phyloP scores from a whole-genome alignment of 1,140 invertebrate species.

The Myzus persicae region DNA sequence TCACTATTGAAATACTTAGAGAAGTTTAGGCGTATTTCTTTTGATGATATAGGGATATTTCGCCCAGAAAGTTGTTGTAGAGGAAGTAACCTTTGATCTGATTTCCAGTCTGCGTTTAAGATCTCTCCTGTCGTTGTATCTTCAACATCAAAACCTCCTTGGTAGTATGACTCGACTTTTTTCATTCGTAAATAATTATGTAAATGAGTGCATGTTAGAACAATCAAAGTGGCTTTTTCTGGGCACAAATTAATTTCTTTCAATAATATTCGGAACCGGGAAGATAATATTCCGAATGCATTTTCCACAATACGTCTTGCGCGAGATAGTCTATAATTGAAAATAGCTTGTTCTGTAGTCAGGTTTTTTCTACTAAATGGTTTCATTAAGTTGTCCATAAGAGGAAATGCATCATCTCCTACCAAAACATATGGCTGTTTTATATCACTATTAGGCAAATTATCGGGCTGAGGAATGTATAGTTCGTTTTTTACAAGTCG shows the following conservation, averaged over 20 bases:
- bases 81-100: not conserved
- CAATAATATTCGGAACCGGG: conserved; percentile 59
- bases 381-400: conserved; percentile 48
- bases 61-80: conserved; percentile 8
- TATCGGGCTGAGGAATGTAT: not conserved
- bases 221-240: conserved; percentile 7
- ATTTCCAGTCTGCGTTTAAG: conserved; percentile 21
- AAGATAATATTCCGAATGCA: conserved; percentile 66
- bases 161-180: not conserved
- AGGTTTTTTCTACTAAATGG: conserved; percentile 48
- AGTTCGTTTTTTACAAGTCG: conserved; percentile 56
- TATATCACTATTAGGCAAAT: not conserved
- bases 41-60: not conserved
- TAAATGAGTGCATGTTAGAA: conserved; percentile 59
- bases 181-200: conserved; percentile 62
- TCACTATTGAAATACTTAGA: conserved; percentile 25
- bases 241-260: conserved; percentile 18
- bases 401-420: conserved; percentile 45
- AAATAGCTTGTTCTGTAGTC: conserved; percentile 63
- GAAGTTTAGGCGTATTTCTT: conserved; percentile 28
- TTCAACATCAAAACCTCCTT: conserved; percentile 30
- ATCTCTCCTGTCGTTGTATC: not conserved
- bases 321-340: conserved; percentile 63
- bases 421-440: conserved; percentile 28
- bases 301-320: conserved; percentile 63